Evolutionary conservation across 2,888 invertebrate species (phyloP), one percentile per base, ranked within the genome.

Genomic region (Cantharis rufa): DNA sequence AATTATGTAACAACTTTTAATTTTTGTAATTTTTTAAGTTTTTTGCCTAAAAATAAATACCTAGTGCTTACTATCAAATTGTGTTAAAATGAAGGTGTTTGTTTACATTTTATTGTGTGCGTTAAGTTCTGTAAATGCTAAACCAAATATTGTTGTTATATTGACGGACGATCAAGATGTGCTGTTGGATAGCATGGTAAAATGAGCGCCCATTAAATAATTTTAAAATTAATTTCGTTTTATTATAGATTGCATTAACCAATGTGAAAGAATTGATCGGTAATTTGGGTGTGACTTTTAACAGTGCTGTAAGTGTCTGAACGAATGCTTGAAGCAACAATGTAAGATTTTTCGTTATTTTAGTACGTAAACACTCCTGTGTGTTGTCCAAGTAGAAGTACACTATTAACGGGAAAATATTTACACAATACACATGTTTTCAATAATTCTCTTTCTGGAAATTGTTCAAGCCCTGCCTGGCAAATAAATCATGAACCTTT

Each of bases 311-410:
- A 90, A 91, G 93, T 90, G 69, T 79, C 62, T n/a, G 2, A 15
- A 10, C 21, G 10, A 16, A 21, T 66, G n/a, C 48, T 7, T 48
- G 2, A 7, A n/a, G n/a, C 1, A 10, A 64, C 9, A 24, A 3
- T 16, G 18, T 18, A 16, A 2, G 13, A 3, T 64, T 13, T n/a
- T 27, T 64, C 70, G 76, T 78, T 62, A 71, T 86, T 88, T 69
- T 86, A 96, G 96, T 97, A 94, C 88, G 94, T 93, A 0, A 93
- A 93, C 62, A 93, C 95, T 0, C 97, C 97, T 0, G 91, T 97
- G 63, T 97, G 97, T 87, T 97, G 97, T 81, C 97, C 97, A 0
- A 96, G 96, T 83, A 92, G 97, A n/a, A 93, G 96, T 7, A 94
- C 95, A 28, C 91, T 98, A 70, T 89, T 98, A 18, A 95, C 95